A percentile compares a stretch with the other conserved stretches of the same genome.
phyloP scores from a whole-genome alignment of 2,113 vertebrate species.

The Chaetura pelagica region DNA sequence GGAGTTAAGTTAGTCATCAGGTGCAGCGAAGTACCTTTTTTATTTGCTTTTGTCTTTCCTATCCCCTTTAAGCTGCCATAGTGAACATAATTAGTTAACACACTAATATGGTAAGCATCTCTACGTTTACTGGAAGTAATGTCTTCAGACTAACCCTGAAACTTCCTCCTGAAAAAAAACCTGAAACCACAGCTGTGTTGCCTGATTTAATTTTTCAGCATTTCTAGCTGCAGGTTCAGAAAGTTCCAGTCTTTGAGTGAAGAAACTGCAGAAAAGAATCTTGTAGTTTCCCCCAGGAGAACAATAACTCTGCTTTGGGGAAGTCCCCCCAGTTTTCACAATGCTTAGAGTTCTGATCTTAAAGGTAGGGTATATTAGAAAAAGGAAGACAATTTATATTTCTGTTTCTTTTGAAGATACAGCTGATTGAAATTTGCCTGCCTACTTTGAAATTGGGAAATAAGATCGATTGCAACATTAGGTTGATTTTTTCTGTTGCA shows the following conservation, averaged over 20 bases:
- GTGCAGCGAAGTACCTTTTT: not conserved
- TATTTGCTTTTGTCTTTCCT: not conserved
- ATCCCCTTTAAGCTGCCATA: not conserved
- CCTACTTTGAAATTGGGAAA: not conserved
- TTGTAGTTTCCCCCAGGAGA: not conserved
- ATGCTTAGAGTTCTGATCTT: not conserved
- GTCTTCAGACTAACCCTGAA: not conserved
- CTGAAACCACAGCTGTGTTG: not conserved
- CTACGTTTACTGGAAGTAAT: not conserved
- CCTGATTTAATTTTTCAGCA: not conserved
- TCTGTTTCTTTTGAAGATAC: not conserved
- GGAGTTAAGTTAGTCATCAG: constrained; percentile 26
- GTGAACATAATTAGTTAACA: not conserved
- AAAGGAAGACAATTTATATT: not conserved
- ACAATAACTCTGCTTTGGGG: not conserved
- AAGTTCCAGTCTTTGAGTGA: not conserved
- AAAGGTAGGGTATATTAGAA: not conserved
- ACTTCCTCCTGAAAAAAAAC: not conserved
- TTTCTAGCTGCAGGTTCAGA: not conserved
- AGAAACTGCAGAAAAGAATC: not conserved
- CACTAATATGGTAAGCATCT: not conserved
- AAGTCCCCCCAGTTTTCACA: not conserved
- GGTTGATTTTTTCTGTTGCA: not conserved
- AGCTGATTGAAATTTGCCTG: not conserved
- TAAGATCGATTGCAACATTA: not conserved